Base-by-base conservation (phyloP, 2,888 invertebrate species). In the Chydorus sphaericus region DNA sequence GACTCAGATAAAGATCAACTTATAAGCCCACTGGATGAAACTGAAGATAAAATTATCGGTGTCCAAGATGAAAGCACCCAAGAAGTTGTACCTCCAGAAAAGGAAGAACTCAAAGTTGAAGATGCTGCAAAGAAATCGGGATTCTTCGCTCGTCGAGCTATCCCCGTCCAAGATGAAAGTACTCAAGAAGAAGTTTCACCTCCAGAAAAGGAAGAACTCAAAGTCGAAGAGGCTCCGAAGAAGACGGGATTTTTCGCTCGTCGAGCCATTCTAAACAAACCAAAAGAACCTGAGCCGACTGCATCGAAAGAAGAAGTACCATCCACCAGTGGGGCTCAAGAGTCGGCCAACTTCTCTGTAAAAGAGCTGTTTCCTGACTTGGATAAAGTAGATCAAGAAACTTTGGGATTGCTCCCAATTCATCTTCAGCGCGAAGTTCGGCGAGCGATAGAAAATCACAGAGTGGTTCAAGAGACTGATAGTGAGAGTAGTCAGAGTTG, bases 321-420 rank as follows among this genome's bases (percentile, higher is more conserved):
- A 23, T 37, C n/a, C 18, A 51, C 20, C 23, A 26, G 16, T 23
- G 8, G 55, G 49, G 39, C 44, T 53, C 14, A 37, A 11, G 4
- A 31, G 48, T 16, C 6, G 14, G n/a, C 18, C 30, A 4, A 14
- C 2, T 20, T 49, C 10, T 26, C 36, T 1, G 16, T 70, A 48
- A 61, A 63, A 61, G 73, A 73, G 61, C 68, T 73, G 58, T 73
- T 73, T 64, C 73, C 73, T 4, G 67, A 73, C 60, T 61, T 71
- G 20, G 63, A 69, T 51, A 62, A 71, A 33, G 67, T 72, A 26
- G 73, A 73, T 62, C 63, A 65, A 2, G 65, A 64, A 44, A 62
- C 72, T 6, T 62, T 73, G 36, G 60, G 65, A 26, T 62, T 70
- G n/a, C 64, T 74, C 44, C 74, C 73, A 3, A 29, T 60, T 2